Base-by-base conservation (phyloP, 2,797 vertebrate species). In the Sorex maritimensis region DNA sequence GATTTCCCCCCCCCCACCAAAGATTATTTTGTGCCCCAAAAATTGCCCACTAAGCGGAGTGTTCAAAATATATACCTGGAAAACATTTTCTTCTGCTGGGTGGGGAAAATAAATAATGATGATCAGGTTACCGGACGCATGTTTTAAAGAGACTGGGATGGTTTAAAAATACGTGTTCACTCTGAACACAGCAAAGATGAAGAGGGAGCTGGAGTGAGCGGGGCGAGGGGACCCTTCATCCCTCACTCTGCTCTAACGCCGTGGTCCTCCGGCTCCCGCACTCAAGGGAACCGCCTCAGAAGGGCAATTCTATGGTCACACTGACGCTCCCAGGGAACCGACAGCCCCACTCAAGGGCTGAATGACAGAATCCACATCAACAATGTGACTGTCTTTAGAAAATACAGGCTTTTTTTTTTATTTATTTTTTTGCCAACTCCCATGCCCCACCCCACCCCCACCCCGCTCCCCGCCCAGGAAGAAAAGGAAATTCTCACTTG, bases 401-500 rank as follows among this genome's bases (percentile, higher is more conserved):
- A 92, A 49, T 24, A 41, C 21, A 24, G 71, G 6, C 13, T 77
- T 71, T 34, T 34, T 34, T 34, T 2, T 34, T 34, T 34, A 34
- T 34, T 34, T 34, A 34, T 34, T 34, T 2, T 34, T 34, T 34
- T 34, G 34, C 34, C 34, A 34, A 34, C 34, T 34, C 34, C 34
- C 34, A 34, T 34, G 34, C 34, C 1, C 34, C 34, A 49, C 9
- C 14, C 6, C 17, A 67, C 24, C 65, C 23, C 24, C 63, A 24
- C 26, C 26, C 26, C 23, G 6, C 26, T 14, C 13, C 49, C 49
- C 10, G 49, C 49, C 49, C 49, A 52, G 13, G 49, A 67, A 67
- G 19, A 5, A 41, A 63, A 91, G 23, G 95, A 94, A 87, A 97
- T 65, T 81, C 81, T 94, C 55, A 63, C 38, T 24, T 73, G 55